A percentile compares a stretch with the other conserved stretches of the same genome.
phyloP scores from a whole-genome alignment of 2,797 vertebrate genomes.

The Sebastes kiyomatsui region DNA sequence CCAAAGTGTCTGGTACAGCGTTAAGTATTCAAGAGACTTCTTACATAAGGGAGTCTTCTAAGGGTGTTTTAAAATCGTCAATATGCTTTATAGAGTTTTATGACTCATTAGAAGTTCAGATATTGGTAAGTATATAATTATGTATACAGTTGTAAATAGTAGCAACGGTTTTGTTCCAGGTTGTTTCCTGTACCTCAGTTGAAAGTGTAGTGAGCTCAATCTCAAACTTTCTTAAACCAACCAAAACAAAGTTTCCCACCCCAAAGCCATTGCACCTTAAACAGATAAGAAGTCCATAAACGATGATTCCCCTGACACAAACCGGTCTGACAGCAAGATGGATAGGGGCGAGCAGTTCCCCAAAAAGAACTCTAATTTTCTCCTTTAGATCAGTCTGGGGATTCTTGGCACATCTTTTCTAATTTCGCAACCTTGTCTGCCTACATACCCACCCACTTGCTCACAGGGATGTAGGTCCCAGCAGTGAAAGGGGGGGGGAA shows the following conservation, averaged over 20 bases:
- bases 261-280: constrained; percentile 30
- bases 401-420: constrained; percentile 30
- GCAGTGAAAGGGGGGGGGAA: neutral
- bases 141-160: neutral
- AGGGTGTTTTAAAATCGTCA: neutral
- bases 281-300: constrained; percentile 56
- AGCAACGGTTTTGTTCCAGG: neutral
- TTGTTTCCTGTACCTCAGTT: neutral
- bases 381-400: constrained; percentile 16
- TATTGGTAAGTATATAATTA: neutral
- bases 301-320: constrained; percentile 39
- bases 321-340: constrained; percentile 30
- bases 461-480: constrained; percentile 39
- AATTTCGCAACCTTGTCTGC: constrained; percentile 45
- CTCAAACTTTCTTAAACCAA: constrained; percentile 40
- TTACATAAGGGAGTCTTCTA: neutral
- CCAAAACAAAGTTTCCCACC: constrained; percentile 23
- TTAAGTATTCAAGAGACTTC: neutral
- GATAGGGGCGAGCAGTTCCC: neutral
- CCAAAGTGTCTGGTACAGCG: neutral
- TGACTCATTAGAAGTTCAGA: neutral
- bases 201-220: neutral
- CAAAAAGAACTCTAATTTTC: constrained; percentile 39
- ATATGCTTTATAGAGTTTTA: neutral
- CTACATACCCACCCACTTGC: constrained; percentile 33